Evolutionary conservation across 2,888 invertebrate species (phyloP), one percentile per base, ranked within the genome.

Genomic region (Phortica magna): DNA sequence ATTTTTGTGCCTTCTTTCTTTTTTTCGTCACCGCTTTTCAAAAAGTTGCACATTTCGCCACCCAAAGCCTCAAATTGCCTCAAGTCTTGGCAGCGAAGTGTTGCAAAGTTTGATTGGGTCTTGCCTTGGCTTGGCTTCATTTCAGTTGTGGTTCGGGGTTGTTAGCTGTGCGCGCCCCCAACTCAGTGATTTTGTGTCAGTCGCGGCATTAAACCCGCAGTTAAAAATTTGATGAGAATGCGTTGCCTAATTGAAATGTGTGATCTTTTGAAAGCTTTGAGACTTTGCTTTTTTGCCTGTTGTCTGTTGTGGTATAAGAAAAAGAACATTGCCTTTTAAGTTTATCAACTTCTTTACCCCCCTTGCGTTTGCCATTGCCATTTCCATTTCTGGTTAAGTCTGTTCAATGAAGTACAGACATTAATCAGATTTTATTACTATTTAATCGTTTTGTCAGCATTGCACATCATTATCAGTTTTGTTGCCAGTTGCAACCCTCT

Each of bases 261-360:
- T 89, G 89, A 89, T 89, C 85, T 89, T 89, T 85, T 88, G 84
- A 89, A 88, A 88, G 89, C 89, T 88, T 88, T 84, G 83, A 84
- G 85, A 88, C 83, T 82, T 80, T 82, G 70, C 31, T 14, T 64
- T 31, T 14, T 64, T n/a, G n/a, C n/a, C n/a, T n/a, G n/a, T 22
- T 64, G 64, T 10, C 67, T 48, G 59, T 61, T n/a, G 22, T 61
- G 59, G 14, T 19, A 19, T 10, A 19, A 61, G 17, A 17, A n/a
- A 31, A 53, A 53, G 53, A 71, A 19, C 22, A 53, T 71, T 71
- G 70, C 43, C 42, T 64, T 31, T 31, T 7, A 64, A 12, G 19
- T 64, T 48, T 48, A 14, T 9, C 48, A 48, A 48, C 14, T 48
- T 48, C 48, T 2, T 48, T 12, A n/a, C 5, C 14, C 1, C 48